These are phyloP conservation scores for Tyto alba DNA, from an alignment of 2,113 vertebrate genomes.

Conservation along the genomic window DNA sequence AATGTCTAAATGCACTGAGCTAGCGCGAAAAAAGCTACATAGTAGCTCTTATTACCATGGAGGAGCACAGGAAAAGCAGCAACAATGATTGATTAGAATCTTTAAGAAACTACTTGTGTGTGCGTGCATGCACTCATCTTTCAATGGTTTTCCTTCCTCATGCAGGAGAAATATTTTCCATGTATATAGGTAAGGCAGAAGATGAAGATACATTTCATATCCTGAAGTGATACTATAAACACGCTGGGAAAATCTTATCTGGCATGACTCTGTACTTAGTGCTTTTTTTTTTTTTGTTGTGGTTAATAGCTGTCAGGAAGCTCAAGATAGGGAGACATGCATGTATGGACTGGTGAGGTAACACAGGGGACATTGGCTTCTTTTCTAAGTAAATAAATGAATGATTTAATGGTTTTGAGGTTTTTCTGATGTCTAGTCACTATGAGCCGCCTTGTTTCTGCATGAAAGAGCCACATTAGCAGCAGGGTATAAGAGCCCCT, in stretches of 20 bases:
- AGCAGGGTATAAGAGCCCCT: background rate
- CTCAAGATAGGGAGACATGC: background rate
- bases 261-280: background rate
- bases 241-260: background rate
- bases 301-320: background rate
- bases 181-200: background rate
- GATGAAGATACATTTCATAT: background rate
- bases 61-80: background rate
- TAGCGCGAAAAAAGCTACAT: background rate
- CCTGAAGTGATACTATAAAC: background rate
- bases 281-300: background rate
- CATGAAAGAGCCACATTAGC: background rate
- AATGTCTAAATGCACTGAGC: background rate
- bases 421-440: background rate
- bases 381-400: background rate
- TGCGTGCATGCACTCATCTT: background rate
- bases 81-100: background rate
- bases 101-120: background rate
- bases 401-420: background rate
- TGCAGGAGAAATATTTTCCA: background rate
- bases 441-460: background rate
- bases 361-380: background rate
- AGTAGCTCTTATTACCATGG: background rate
- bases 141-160: background rate
- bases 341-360: background rate